These are phyloP conservation scores for Meiosimyza decipiens DNA, from an alignment of 2,888 invertebrate genomes.

Conservation along the genomic window DNA sequence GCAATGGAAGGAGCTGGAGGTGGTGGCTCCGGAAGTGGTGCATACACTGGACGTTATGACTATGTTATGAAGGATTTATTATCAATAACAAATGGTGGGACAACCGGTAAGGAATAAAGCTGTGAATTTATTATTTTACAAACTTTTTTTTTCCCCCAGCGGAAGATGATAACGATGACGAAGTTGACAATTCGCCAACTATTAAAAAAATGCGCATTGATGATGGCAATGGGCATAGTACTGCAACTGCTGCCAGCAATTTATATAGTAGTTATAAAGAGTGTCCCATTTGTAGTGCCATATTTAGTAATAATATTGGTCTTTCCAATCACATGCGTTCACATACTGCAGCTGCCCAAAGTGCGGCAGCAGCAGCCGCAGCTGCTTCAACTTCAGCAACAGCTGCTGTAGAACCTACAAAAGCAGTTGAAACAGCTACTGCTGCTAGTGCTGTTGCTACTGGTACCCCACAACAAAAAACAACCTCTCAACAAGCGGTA, in stretches of 20 bases:
- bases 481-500: slow-evolving; percentile 53
- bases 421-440: slow-evolving; percentile 29
- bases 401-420: slow-evolving; percentile 34
- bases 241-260: slow-evolving; percentile 39
- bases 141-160: slow-evolving; percentile 41
- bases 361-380: slow-evolving; percentile 47
- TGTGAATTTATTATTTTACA: background rate
- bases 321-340: slow-evolving; percentile 66
- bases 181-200: slow-evolving; percentile 47
- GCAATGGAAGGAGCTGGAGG: slow-evolving; percentile 52
- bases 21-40: slow-evolving; percentile 49
- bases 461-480: slow-evolving; percentile 21
- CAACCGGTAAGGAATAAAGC: slow-evolving; percentile 53
- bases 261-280: slow-evolving; percentile 55
- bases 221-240: slow-evolving; percentile 38
- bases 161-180: slow-evolving; percentile 58
- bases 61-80: slow-evolving; percentile 66
- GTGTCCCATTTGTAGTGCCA: slow-evolving; percentile 63
- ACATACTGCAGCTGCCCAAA: slow-evolving; percentile 57
- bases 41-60: slow-evolving; percentile 63
- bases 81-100: slow-evolving; percentile 65
- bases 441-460: slow-evolving; percentile 30
- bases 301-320: slow-evolving; percentile 64
- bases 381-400: slow-evolving; percentile 52
- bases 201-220: slow-evolving; percentile 59